Conservation (phyloP, 2,797 vertebrate species). For the Salmo trutta region DNA sequence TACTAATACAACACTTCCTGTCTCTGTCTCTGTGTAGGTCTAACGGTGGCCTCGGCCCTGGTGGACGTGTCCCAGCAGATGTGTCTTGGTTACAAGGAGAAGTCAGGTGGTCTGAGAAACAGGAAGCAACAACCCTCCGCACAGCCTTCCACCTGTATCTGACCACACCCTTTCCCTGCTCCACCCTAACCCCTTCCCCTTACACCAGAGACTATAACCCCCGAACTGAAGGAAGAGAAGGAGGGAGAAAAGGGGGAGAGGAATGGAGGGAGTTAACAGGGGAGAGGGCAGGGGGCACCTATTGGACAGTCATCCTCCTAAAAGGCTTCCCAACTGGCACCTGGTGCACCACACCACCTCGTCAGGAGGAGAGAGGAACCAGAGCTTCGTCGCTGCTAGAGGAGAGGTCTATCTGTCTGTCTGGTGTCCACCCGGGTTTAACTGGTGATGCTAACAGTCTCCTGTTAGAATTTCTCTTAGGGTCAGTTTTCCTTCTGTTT, state of each 20-base stretch:
- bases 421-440: too few relatives aligned
- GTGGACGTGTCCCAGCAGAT: constrained; percentile 98
- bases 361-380: too few relatives aligned
- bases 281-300: not conserved
- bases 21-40: constrained; percentile 22
- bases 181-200: constrained; percentile 35
- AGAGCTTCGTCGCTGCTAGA: too few relatives aligned
- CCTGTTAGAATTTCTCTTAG: too few relatives aligned
- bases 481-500: too few relatives aligned
- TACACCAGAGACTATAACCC: constrained; percentile 66
- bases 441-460: too few relatives aligned
- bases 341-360: not conserved
- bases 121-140: constrained; percentile 94
- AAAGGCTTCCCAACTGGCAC: too few relatives aligned
- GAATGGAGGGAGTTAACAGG: constrained; percentile 20
- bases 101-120: constrained; percentile 88
- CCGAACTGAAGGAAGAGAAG: too few relatives aligned
- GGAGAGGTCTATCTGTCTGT: too few relatives aligned
- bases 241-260: not conserved
- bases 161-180: constrained; percentile 67
- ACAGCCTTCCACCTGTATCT: constrained; percentile 97
- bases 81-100: constrained; percentile 95
- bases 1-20: not conserved
- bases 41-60: constrained; percentile 93
- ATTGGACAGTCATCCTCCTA: constrained; percentile 2